Evolutionary conservation across 2,888 invertebrate genomes (phyloP), one percentile per base, ranked within the genome.

Genomic region (Tenthredo notha): DNA sequence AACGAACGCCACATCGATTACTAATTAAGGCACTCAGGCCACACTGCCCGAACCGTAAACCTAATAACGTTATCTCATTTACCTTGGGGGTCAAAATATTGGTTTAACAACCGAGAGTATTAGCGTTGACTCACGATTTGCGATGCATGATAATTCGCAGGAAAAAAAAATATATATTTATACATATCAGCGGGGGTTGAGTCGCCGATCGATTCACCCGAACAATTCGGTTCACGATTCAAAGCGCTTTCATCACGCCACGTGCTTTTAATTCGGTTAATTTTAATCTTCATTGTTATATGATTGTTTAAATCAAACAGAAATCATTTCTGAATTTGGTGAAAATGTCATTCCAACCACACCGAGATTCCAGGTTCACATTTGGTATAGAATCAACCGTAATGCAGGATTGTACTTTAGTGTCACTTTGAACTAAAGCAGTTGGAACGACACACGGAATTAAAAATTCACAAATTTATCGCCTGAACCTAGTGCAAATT

Each of bases 1-100:
- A 78, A 18, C 37, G 78, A 37, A 33, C 18, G 78, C 43, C 54
- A 78, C 78, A 80, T 80, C 80, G 80, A 40, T n/a, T 37, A 80
- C 37, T 61, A 80, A 80, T 80, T 40, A 80, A 61, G 40, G 40
- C 40, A 50, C 61, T 80, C 58, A 61, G 80, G 61, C 58, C 37
- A 33, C n/a, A 80, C 58, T 61, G 37, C 80, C 58, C 58, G 80
- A 61, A 40, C 61, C 37, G 29, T n/a, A 61, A 40, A 40, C 21
- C 61, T 33, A 80, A 80, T 61, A 61, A 58, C 58, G 40, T 40
- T 80, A 80, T 61, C 80, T 61, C 80, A 80, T 80, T 80, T 37
- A 58, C 80, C 37, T 12, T 5, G 37, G 29, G 29, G 78, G 58
- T 61, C n/a, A 61, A 80, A 80, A 80, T 50, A 77, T 50, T 50